Percentiles rank a stretch among this genome's conserved stretches.
phyloP scores from a whole-genome alignment of 1,140 invertebrate species.

The Leptinotarsa defecta region DNA sequence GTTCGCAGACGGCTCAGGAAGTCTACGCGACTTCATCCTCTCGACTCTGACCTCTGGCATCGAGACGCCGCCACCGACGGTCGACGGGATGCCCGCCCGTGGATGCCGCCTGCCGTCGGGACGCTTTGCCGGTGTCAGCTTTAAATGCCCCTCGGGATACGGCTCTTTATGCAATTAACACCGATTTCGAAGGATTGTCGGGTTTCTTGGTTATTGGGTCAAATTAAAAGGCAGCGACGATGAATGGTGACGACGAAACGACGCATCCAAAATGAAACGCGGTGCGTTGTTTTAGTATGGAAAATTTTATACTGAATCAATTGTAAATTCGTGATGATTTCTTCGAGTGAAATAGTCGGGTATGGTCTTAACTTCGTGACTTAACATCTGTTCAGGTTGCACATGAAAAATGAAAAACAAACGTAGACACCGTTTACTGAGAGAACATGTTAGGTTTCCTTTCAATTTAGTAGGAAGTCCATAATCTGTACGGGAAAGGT shows the following conservation, averaged over 20 bases:
- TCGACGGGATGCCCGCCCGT: conserved; percentile 18
- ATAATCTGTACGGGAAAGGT: too few species aligned
- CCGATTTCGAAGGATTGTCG: conserved; percentile 23
- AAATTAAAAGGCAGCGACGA: not conserved
- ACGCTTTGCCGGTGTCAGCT: conserved; percentile 11
- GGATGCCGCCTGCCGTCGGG: not conserved
- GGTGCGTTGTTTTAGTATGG: not conserved
- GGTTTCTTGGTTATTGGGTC: conserved; percentile 9
- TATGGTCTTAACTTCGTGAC: too few species aligned
- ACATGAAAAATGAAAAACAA: too few species aligned
- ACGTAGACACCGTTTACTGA: too few species aligned
- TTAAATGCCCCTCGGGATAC: conserved; percentile 19
- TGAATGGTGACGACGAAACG: not conserved
- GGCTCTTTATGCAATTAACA: conserved; percentile 26
- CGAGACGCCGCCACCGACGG: conserved; percentile 20
- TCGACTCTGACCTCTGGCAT: conserved; percentile 6
- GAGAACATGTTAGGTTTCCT: too few species aligned
- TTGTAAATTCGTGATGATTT: not conserved
- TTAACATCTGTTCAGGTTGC: too few species aligned
- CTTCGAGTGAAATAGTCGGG: too few species aligned
- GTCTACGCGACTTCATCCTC: conserved; percentile 21
- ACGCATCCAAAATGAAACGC: too few species aligned
- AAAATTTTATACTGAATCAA: not conserved
- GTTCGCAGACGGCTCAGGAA: conserved; percentile 20
- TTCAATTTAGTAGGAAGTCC: too few species aligned